Conservation (phyloP, 2,888 invertebrate species). For the Drosophila multiciliata region DNA sequence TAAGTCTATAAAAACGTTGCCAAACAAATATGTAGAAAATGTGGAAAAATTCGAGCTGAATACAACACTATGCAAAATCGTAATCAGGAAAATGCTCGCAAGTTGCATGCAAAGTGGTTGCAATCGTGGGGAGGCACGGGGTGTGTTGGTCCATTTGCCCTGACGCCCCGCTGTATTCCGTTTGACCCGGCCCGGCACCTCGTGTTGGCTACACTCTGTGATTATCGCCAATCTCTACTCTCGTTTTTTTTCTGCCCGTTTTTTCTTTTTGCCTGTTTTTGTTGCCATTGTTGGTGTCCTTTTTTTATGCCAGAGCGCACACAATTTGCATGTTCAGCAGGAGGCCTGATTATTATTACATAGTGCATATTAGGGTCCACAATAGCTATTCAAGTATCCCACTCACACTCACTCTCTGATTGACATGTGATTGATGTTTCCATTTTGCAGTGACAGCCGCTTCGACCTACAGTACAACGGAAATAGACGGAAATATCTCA, state of each 20-base stretch:
- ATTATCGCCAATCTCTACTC: conserved; percentile 55
- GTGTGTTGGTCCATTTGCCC: conserved; percentile 6
- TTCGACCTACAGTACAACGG: conserved; percentile 24
- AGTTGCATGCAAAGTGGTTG: conserved; percentile 50
- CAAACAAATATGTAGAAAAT: conserved; percentile 59
- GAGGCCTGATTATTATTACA: conserved; percentile 59
- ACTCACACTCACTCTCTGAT: conserved; percentile 72
- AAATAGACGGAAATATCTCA: conserved; percentile 6
- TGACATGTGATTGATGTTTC: conserved; percentile 84
- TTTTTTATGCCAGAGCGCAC: conserved; percentile 66
- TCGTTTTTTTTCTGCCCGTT: conserved; percentile 20
- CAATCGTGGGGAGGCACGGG: conserved; percentile 23
- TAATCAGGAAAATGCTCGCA: conserved; percentile 26
- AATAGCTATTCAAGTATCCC: conserved; percentile 65
- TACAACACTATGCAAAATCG: conserved; percentile 65
- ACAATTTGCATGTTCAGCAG: conserved; percentile 73
- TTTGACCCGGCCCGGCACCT: conserved; percentile 74
- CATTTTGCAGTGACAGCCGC: conserved; percentile 60
- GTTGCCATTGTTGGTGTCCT: conserved; percentile 32
- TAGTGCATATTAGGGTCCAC: conserved; percentile 17
- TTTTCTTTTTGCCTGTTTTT: conserved; percentile 27
- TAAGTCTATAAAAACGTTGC: conserved; percentile 72
- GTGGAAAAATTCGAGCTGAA: conserved; percentile 47
- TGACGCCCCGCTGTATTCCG: conserved; percentile 47
- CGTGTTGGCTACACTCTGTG: conserved; percentile 15